phyloP scores from a whole-genome alignment of 2,888 invertebrate genomes.

The Heterodera filipjevi region DNA sequence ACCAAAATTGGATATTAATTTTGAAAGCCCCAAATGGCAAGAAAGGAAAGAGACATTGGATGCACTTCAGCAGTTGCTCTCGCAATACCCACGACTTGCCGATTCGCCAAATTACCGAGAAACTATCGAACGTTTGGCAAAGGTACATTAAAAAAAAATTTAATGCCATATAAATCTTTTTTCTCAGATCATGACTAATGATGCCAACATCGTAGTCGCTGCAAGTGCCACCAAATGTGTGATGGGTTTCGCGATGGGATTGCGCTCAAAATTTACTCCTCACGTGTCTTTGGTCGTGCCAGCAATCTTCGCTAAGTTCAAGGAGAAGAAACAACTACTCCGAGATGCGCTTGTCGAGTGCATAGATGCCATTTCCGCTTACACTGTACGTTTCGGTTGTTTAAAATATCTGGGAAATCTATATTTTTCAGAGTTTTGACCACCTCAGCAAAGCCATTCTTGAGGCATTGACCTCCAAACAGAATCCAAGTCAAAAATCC shows the following conservation, averaged over 20 bases:
- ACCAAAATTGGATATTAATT: slow-evolving; percentile 89
- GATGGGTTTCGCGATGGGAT: slow-evolving; percentile 80
- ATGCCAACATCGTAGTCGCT: no score
- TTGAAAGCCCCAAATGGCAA: slow-evolving; percentile 97
- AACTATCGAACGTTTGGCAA: slow-evolving; percentile 87
- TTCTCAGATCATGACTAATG: no score
- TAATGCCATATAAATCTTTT: no score
- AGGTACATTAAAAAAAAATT: slow-evolving; percentile 68
- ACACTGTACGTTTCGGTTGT: slow-evolving; percentile 15
- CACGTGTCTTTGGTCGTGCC: slow-evolving; percentile 72
- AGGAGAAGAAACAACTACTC: slow-evolving; percentile 79
- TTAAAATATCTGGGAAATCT: no score
- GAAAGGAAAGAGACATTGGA: slow-evolving; percentile 97
- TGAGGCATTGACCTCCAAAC: slow-evolving; percentile 75
- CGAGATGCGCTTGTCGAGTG: slow-evolving; percentile 85
- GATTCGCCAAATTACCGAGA: slow-evolving; percentile 75
- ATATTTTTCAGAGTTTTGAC: slow-evolving; percentile 62
- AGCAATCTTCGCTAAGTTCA: slow-evolving; percentile 80
- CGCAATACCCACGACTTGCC: slow-evolving; percentile 75
- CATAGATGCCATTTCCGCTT: slow-evolving; percentile 74
- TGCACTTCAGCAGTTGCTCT: slow-evolving; percentile 68
- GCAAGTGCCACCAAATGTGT: slow-evolving; percentile 78
- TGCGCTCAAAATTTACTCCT: slow-evolving; percentile 83
- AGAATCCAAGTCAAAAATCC: slow-evolving; percentile 68
- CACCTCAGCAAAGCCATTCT: slow-evolving; percentile 77